phyloP scores from a whole-genome alignment of 2,888 invertebrate genomes.

The Diplazon laetatorius region DNA sequence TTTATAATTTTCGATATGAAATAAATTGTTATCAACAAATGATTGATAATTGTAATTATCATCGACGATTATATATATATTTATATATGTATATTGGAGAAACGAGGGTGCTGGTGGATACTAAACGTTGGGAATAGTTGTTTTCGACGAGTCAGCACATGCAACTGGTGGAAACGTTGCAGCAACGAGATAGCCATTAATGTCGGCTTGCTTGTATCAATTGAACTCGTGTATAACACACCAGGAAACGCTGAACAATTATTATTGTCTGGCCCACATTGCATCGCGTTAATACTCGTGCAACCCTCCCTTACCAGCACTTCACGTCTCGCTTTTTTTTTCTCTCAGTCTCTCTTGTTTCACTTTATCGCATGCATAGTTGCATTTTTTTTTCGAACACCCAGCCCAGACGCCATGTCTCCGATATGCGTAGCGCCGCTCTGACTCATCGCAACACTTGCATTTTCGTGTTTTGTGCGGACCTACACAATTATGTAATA shows the following conservation, averaged over 20 bases:
- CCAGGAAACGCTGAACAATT: conserved; percentile 79
- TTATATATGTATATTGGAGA: too few relatives aligned
- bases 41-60: too few relatives aligned
- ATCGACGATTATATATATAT: background rate
- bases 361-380: conserved; percentile 46
- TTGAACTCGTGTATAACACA: conserved; percentile 75
- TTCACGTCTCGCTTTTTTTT: too few relatives aligned
- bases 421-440: background rate
- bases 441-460: background rate
- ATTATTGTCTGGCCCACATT: conserved; percentile 79
- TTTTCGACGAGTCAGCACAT: conserved; percentile 34
- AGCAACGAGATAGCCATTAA: conserved; percentile 66
- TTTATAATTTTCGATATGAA: too few relatives aligned
- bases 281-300: conserved; percentile 55
- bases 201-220: conserved; percentile 76
- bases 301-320: conserved; percentile 54
- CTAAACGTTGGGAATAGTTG: conserved; percentile 35
- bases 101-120: background rate
- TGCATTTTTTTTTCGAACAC: conserved; percentile 32
- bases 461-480: background rate
- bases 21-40: too few relatives aligned
- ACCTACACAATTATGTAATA: background rate
- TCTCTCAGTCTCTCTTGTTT: too few relatives aligned
- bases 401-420: conserved; percentile 15
- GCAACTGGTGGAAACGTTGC: conserved; percentile 23